phyloP scores from a whole-genome alignment of 1,140 invertebrate genomes.

The Aleiodes sp. region DNA sequence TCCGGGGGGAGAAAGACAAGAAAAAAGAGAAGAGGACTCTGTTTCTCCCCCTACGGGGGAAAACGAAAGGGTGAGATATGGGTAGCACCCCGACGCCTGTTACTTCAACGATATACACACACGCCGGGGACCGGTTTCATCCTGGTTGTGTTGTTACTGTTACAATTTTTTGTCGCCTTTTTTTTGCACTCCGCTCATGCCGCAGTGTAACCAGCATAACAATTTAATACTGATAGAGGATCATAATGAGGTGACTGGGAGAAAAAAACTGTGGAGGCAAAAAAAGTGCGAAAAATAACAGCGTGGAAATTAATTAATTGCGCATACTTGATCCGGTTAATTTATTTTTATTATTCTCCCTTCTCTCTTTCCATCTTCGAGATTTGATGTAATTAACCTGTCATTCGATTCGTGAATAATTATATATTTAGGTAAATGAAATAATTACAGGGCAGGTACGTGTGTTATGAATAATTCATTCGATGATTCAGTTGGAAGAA shows the following conservation, averaged over 20 bases:
- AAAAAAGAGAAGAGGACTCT: background rate
- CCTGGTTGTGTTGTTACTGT: conserved; percentile 5
- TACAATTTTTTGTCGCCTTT: conserved; percentile 25
- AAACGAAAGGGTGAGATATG: conserved; percentile 32
- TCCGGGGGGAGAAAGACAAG: background rate
- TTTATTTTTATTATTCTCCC: background rate
- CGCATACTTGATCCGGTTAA: background rate
- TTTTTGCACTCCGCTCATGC: conserved; percentile 4
- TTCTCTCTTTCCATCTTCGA: background rate
- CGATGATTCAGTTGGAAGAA: background rate
- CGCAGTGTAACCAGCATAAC: conserved; percentile 29
- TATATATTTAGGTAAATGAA: background rate
- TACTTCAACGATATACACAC: conserved; percentile 1
- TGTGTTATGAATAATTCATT: conserved; percentile 8
- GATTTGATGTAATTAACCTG: background rate
- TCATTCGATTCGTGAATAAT: background rate
- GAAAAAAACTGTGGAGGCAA: conserved; percentile 16
- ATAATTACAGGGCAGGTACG: background rate
- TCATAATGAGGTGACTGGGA: conserved; percentile 23
- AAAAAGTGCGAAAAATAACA: background rate
- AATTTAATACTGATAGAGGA: conserved; percentile 33
- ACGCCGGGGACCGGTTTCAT: background rate
- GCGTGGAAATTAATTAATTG: conserved; percentile 4
- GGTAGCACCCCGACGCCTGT: conserved; percentile 17
- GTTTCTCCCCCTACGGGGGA: conserved; percentile 20